A percentile compares a stretch with the other conserved stretches of the same genome.
Evolutionary conservation across 2,113 vertebrate species (phyloP).

Genomic region (Mesoclemmys tuberculata): DNA sequence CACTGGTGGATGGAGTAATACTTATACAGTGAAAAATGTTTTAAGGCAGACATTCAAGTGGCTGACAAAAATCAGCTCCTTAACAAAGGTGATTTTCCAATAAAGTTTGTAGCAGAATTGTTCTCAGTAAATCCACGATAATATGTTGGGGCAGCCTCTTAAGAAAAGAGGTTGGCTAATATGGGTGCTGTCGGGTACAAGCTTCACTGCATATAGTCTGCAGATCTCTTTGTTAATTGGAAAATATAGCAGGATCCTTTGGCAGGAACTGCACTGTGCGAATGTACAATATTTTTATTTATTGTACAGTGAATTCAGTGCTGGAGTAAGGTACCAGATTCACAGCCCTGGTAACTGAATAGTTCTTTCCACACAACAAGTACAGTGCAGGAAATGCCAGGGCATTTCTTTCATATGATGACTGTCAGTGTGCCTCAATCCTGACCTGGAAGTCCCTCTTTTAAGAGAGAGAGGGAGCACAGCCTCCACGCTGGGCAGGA

Average conservation of each 20-base stretch:
- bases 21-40: neutral
- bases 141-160: fast-evolving
- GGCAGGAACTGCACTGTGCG: neutral
- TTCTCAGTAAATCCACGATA: neutral
- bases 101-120: neutral
- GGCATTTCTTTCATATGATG: neutral
- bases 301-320: neutral
- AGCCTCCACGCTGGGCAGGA: neutral
- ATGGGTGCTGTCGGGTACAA: neutral
- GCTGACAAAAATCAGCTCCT: neutral
- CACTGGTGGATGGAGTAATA: neutral
- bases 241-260: neutral
- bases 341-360: neutral
- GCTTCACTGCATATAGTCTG: neutral
- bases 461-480: neutral
- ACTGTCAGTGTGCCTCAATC: neutral
- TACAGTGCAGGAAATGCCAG: neutral
- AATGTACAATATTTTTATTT: neutral
- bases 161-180: neutral
- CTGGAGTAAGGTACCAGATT: neutral
- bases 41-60: neutral
- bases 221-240: neutral
- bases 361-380: neutral
- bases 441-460: neutral
- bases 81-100: neutral